Evolutionary conservation across 2,888 invertebrate species (phyloP).

Genomic region (Drosophila glabriapex): DNA sequence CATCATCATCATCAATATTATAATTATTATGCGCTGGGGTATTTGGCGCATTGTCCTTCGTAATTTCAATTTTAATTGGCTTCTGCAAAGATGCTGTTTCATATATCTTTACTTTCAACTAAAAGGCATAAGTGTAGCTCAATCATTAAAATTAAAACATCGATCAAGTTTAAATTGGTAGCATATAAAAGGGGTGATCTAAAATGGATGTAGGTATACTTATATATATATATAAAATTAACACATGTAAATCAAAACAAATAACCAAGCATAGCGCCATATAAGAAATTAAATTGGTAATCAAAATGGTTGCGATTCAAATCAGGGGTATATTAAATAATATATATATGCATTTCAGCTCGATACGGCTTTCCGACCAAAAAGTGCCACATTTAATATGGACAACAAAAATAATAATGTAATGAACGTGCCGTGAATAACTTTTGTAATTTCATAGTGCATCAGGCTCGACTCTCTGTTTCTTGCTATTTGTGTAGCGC

Average conservation of each 20-base stretch:
- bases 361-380: slow-evolving; percentile 6
- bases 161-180: slow-evolving; percentile 19
- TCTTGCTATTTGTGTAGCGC: slow-evolving; percentile 2
- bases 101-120: slow-evolving; percentile 75
- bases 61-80: slow-evolving; percentile 62
- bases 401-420: slow-evolving; percentile 4
- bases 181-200: slow-evolving; percentile 23
- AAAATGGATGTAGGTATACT: slow-evolving; percentile 26
- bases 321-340: slow-evolving; percentile 7
- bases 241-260: slow-evolving; percentile 73
- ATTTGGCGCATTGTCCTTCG: slow-evolving; percentile 25
- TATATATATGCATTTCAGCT: slow-evolving; percentile 1
- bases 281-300: slow-evolving; percentile 30
- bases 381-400: slow-evolving; percentile 7
- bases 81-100: slow-evolving; percentile 70
- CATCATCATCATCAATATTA: slow-evolving; percentile 29
- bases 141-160: slow-evolving; percentile 53
- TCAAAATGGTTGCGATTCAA: slow-evolving; percentile 18
- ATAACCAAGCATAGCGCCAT: slow-evolving; percentile 69
- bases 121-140: slow-evolving; percentile 65
- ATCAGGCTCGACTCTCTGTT: slow-evolving; percentile 8
- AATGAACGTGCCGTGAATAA: slow-evolving; percentile 31
- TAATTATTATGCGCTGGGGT: slow-evolving; percentile 1
- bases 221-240: slow-evolving; percentile 20
- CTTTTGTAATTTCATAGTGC: slow-evolving; percentile 23